Evolutionary conservation across 1,140 invertebrate species (phyloP), one percentile per base, ranked within the genome.

Genomic region (Liolophura sinensis): DNA sequence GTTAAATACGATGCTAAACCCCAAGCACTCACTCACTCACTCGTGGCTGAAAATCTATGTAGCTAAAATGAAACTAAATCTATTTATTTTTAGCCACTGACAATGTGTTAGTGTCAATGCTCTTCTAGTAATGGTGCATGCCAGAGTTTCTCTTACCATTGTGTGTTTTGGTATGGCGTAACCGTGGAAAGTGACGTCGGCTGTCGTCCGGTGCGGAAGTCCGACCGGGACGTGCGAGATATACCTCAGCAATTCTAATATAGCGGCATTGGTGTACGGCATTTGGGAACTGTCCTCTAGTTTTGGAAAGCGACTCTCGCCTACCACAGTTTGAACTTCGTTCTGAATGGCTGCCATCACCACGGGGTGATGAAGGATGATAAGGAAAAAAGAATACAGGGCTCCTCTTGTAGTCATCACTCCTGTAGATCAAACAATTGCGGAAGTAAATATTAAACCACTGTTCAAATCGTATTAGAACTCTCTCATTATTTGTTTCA

Each of bases 231-330:
- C 31, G 14, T 65, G 64, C 18, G 65, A 63, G 24, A 67, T 65
- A 22, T 54, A 70, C 11, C 69, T 60, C n/a, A 67, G 61, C 25
- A 70, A 54, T 57, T 70, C 69, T 5, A 68, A 59, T 14, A 70
- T n/a, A 51, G 60, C 58, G 5, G 69, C 69, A 14, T 63, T 27
- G 5, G 40, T 63, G 51, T 70, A 70, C 3, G 69, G 69, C 60
- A 63, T 62, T 16, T 54, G 27, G 4, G 56, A n/a, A 15, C 60
- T 15, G 46, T 61, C 47, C 16, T 40, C 60, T n/a, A 70, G 4
- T 1, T 27, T 60, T 5, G 62, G 18, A 18, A 16, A 22, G 24
- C 40, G 61, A 25, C 52, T 40, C 4, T 61, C 20, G 15, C 56
- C 25, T 54, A 40, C 22, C 3, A 58, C 22, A 12, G 31, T 15